Percentiles rank a stretch among this genome's conserved stretches.
These are phyloP conservation scores for Malacosoma neustria DNA, from an alignment of 2,888 invertebrate species.

Conservation along the genomic window DNA sequence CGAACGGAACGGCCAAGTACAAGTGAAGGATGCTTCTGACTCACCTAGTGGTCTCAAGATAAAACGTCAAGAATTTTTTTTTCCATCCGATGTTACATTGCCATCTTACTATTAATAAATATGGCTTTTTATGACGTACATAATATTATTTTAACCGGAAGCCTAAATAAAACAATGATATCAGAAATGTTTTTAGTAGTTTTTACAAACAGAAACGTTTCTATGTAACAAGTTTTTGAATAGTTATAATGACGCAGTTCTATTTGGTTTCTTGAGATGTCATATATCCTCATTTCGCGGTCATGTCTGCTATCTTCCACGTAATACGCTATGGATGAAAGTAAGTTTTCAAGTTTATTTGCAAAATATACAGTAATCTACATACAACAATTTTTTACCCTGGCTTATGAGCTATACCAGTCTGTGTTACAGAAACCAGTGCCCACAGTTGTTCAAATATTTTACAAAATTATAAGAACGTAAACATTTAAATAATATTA, in stretches of 20 bases:
- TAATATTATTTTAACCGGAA: background rate
- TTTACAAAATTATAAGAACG: too few species aligned
- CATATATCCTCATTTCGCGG: slow-evolving; percentile 3
- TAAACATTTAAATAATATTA: too few species aligned
- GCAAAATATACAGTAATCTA: too few species aligned
- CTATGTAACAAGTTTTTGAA: slow-evolving; percentile 1
- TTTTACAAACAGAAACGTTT: background rate
- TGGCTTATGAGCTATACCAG: too few species aligned
- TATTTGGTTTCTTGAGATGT: slow-evolving; percentile 2
- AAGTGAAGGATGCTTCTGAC: slow-evolving; percentile 64
- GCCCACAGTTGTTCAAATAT: too few species aligned
- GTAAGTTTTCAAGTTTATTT: too few species aligned
- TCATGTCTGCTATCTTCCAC: background rate
- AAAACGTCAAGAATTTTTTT: slow-evolving; percentile 33
- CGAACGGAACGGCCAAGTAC: slow-evolving; percentile 29
- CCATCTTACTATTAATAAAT: too few species aligned
- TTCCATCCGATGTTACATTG: slow-evolving; percentile 3
- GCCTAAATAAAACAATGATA: background rate
- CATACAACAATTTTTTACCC: too few species aligned
- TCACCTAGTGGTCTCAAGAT: slow-evolving; percentile 40
- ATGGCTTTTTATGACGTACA: too few species aligned
- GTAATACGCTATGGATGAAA: background rate
- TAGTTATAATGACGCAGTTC: slow-evolving; percentile 3
- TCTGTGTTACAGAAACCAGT: too few species aligned
- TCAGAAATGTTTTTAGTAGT: background rate